Conservation (phyloP, 2,113 vertebrate species). For the Penelope pileata region DNA sequence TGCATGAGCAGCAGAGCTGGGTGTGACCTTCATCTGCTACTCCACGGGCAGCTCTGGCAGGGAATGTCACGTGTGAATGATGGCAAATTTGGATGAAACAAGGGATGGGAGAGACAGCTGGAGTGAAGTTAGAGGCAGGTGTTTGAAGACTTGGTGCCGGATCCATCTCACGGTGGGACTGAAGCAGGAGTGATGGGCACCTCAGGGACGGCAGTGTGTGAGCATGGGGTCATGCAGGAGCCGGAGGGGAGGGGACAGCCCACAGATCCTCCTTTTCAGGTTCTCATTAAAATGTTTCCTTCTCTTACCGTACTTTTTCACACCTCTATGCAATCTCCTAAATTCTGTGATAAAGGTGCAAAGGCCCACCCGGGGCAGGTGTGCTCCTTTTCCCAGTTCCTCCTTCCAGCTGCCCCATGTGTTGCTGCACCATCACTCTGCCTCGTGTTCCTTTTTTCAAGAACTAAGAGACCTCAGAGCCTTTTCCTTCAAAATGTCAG, state of each 20-base stretch:
- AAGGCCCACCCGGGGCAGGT: not conserved
- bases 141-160: not conserved
- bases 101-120: not conserved
- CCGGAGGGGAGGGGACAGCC: no score
- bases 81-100: not conserved
- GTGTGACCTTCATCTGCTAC: constrained; percentile 31
- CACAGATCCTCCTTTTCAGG: not conserved
- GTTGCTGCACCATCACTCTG: not conserved
- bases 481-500: not conserved
- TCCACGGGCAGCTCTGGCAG: not conserved
- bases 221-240: not conserved
- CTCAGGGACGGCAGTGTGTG: fast-evolving
- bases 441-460: fast-evolving
- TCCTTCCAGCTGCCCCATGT: not conserved
- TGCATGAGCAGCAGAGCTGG: fast-evolving
- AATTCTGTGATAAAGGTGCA: not conserved
- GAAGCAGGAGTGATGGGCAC: fast-evolving
- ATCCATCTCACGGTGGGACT: not conserved
- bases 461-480: not conserved
- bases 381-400: not conserved
- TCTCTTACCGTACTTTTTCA: not conserved
- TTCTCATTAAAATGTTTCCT: not conserved
- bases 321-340: not conserved
- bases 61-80: not conserved
- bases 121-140: not conserved